Conservation (phyloP, 2,888 invertebrate species). For the Rotaria macrura region DNA sequence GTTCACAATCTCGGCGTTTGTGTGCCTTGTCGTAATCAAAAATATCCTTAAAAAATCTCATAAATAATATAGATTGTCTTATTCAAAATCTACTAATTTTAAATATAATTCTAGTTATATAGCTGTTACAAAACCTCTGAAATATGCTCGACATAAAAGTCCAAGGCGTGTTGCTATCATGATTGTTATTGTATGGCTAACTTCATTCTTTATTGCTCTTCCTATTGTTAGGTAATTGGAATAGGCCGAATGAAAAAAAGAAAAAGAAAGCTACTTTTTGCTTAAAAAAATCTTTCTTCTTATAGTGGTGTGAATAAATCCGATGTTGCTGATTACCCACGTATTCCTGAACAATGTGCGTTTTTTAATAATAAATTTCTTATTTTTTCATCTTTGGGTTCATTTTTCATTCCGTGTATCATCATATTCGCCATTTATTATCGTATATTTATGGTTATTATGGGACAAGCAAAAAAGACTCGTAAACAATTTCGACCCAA, state of each 20-base stretch:
- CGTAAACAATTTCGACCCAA: constrained; percentile 9
- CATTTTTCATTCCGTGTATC: constrained; percentile 86
- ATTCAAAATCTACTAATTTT: no score
- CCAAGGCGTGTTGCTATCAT: constrained; percentile 73
- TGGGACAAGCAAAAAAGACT: constrained; percentile 41
- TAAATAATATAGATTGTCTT: no score
- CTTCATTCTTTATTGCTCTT: constrained; percentile 83
- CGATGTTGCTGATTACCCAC: constrained; percentile 25
- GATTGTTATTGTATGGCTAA: constrained; percentile 85
- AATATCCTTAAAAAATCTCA: neutral
- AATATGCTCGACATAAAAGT: constrained; percentile 96
- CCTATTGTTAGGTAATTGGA: constrained; percentile 92
- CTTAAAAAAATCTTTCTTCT: no score
- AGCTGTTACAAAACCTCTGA: constrained; percentile 94
- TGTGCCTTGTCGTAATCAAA: neutral
- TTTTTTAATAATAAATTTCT: constrained; percentile 97
- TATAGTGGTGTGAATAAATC: constrained; percentile 36
- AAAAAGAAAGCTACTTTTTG: constrained; percentile 56
- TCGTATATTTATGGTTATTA: constrained; percentile 80
- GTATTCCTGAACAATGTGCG: constrained; percentile 57
- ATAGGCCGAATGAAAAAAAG: no score
- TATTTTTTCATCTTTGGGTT: constrained; percentile 89
- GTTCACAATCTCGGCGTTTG: neutral
- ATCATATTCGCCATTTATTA: constrained; percentile 96
- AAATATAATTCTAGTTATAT: constrained; percentile 65